Evolutionary conservation across 1,140 invertebrate species (phyloP), one percentile per base, ranked within the genome.

Genomic region (Antheraea mylitta): DNA sequence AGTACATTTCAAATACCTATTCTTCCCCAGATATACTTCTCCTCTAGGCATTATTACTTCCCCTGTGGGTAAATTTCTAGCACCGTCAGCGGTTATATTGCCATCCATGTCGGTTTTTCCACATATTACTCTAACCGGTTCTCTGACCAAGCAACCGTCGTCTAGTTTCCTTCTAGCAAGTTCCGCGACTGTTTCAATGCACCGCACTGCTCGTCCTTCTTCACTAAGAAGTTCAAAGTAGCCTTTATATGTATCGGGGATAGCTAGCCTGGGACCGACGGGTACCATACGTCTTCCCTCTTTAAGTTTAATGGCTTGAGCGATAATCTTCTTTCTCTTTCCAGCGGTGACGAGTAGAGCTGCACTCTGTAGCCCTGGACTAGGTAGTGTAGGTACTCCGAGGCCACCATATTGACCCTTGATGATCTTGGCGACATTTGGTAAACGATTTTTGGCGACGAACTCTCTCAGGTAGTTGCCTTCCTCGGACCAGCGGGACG

Each of bases 141-240:
- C 97, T 58, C 98, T 94, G 0, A 99, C 97, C 59, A 98, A 91
- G 74, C 96, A 97, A 6, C 95, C 96, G 68, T 96, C 95, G 37
- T 96, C 95, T 0, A 98, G 95, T 72, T 95, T 94, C 59, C 96
- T 93, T 69, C 96, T 94, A 2, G 96, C 94, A 65, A 99, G 86
- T 87, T 98, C 97, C 48, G 94, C 93, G 0, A 99, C 97, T 70
- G 95, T 97, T 83, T 98, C 97, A 77, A 99, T 97, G 75, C 97
- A 97, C 64, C 97, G 94, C 3, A 98, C 97, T 16, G 97, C 96
- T 75, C 96, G 93, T 0, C 98, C 98, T 84, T 99, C 98, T 90
- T 99, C 98, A 83, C 97, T 98, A 30, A 99, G 92, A 42, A 99
- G 94, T 92, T 99, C 98, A 87, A 99, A 99, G 92, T 97, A 99